Conservation (phyloP, 92 coral and sea anemone genomes). For the Virgularia gustaviana region DNA sequence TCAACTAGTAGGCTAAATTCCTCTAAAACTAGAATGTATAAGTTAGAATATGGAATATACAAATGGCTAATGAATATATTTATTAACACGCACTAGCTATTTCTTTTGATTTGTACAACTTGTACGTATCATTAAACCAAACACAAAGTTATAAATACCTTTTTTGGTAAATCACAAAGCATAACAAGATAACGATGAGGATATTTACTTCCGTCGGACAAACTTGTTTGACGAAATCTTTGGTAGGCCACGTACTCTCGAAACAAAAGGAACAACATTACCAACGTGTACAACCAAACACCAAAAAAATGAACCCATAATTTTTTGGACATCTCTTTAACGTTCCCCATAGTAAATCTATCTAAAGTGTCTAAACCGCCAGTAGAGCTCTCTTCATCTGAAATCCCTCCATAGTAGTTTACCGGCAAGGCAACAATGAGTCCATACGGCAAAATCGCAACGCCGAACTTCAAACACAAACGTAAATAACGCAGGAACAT, state of each 20-base stretch:
- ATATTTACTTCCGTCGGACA: slow-evolving; percentile 58
- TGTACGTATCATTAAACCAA: background rate
- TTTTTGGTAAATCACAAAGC: slow-evolving; percentile 75
- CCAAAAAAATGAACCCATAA: slow-evolving; percentile 90
- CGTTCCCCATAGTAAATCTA: slow-evolving; percentile 67
- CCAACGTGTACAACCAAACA: slow-evolving; percentile 74
- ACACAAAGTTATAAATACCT: too few relatives aligned
- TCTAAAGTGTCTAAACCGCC: slow-evolving; percentile 61
- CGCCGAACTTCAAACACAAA: slow-evolving; percentile 65
- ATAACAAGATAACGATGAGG: slow-evolving; percentile 76
- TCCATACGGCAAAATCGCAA: slow-evolving; percentile 81
- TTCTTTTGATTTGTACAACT: background rate
- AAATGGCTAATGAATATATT: background rate
- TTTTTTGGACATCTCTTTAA: slow-evolving; percentile 44
- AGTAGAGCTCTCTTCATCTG: slow-evolving; percentile 24
- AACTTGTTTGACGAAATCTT: slow-evolving; percentile 70
- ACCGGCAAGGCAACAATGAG: slow-evolving; percentile 74
- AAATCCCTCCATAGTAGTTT: slow-evolving; percentile 65
- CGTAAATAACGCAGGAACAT: slow-evolving; percentile 75
- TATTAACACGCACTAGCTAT: background rate
- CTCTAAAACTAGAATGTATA: background rate
- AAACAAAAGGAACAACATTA: slow-evolving; percentile 71
- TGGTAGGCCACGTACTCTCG: slow-evolving; percentile 76
- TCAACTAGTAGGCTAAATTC: background rate
- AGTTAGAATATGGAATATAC: background rate